Conservation (phyloP, 2,113 vertebrate genomes). For the Marmota flaviventris region DNA sequence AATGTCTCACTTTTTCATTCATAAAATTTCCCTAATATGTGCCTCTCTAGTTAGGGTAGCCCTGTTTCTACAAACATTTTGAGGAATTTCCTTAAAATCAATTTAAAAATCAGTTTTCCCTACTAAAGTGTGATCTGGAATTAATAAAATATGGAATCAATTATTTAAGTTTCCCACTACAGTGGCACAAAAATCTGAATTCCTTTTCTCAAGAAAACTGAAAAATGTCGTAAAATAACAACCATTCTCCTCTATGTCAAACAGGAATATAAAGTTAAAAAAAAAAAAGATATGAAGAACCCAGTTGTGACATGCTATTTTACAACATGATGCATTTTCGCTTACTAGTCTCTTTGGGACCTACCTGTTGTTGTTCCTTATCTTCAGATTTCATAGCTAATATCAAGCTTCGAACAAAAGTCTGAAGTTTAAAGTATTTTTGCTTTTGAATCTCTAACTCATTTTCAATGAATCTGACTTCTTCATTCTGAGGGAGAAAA, state of each 20-base stretch:
- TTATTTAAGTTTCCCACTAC: constrained; percentile 60
- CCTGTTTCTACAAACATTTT: background rate
- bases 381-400: constrained; percentile 94
- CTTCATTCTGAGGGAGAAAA: constrained; percentile 93
- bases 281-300: background rate
- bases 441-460: constrained; percentile 97
- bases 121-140: constrained; percentile 5
- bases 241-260: constrained; percentile 6
- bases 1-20: background rate
- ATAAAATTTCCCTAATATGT: background rate
- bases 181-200: background rate
- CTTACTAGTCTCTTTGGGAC: constrained; percentile 37
- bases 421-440: constrained; percentile 95
- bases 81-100: background rate
- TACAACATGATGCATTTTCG: background rate
- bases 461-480: constrained; percentile 96
- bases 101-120: background rate
- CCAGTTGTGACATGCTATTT: constrained; percentile 33
- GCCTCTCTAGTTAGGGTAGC: background rate
- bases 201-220: constrained; percentile 21
- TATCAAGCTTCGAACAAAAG: constrained; percentile 95
- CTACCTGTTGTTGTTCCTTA: constrained; percentile 96
- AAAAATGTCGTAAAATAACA: constrained; percentile 34
- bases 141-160: constrained; percentile 19
- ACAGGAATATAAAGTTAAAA: background rate